Base-by-base conservation (phyloP, 2,797 vertebrate species). In the Myotis vivesi region DNA sequence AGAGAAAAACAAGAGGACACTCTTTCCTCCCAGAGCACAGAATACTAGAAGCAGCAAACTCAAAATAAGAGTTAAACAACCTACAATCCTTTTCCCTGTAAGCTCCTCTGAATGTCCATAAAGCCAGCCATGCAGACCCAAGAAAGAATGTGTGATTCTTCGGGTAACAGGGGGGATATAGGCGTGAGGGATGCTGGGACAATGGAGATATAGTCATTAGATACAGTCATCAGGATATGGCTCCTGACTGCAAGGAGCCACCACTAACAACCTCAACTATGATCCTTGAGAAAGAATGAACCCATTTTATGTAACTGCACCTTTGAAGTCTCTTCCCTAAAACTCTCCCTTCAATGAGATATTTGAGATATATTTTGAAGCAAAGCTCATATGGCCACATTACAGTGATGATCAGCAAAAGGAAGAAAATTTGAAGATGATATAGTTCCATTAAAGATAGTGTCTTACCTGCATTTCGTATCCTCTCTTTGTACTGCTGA, bases 401-500 rank as follows among this genome's bases (percentile, higher is more conserved):
- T 6, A 51, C 22, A 4, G 0, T 0, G 3, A 72, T 11, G 17
- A 71, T 4, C 13, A 72, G 16, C 46, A 59, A 59, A 44, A 49
- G 12, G n/a, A n/a, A 10, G 38, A 33, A 44, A 57, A 23, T 2
- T 0, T 28, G 20, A 38, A 46, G 53, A 17, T 22, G 41, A 41
- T 12, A 23, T 36, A 30, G 30, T 73, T 17, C 30, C 69, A 68
- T 5, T 19, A 51, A 9, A 28, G 16, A 53, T 0, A 9, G 8
- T 17, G 33, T 36, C 95, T 97, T 95, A 98, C 99, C 99, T 97
- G 99, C 99, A 87, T 99, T 99, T 92, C 99, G 98, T 93, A 99
- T 99, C 97, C 99, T 99, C 96, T 99, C 99, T 98, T 99, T 99
- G 97, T 99, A 99, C 92, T 99, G 99, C 96, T 99, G 99, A 97